Evolutionary conservation across 1,140 invertebrate species (phyloP).

Genomic region (Tribolium castaneum): DNA sequence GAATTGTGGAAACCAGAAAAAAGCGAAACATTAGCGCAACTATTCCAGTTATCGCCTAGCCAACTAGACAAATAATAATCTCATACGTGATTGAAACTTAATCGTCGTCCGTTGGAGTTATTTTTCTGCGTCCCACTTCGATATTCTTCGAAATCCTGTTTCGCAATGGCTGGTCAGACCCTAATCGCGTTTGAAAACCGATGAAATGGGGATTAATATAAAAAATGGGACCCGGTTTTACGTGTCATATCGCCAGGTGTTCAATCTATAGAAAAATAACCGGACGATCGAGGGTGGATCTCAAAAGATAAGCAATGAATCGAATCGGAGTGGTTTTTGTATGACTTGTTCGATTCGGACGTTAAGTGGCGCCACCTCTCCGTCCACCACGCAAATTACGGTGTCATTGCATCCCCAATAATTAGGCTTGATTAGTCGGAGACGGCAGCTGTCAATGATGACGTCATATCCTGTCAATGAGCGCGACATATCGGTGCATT

Average conservation of each 20-base stretch:
- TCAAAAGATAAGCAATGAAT: too few relatives aligned
- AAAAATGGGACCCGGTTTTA: conserved; percentile 27
- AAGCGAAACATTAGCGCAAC: too few relatives aligned
- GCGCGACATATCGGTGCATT: conserved; percentile 50
- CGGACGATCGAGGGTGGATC: not conserved
- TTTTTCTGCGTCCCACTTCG: too few relatives aligned
- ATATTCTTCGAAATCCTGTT: conserved; percentile 37
- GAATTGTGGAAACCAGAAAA: too few relatives aligned
- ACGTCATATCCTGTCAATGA: conserved; percentile 58
- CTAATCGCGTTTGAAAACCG: conserved; percentile 29
- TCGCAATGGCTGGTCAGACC: conserved; percentile 42
- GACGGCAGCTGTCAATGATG: conserved; percentile 57
- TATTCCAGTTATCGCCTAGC: not conserved
- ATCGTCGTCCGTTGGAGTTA: conserved; percentile 3
- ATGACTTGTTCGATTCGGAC: too few relatives aligned
- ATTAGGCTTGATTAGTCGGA: conserved; percentile 25
- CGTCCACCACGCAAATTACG: not conserved
- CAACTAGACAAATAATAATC: not conserved
- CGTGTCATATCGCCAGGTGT: conserved; percentile 23
- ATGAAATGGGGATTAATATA: conserved; percentile 22
- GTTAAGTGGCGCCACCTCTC: too few relatives aligned
- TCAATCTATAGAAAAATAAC: not conserved
- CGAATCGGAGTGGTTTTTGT: too few relatives aligned
- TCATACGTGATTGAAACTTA: conserved; percentile 40
- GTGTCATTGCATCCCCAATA: conserved; percentile 28